These are phyloP conservation scores for Nasua narica DNA, from an alignment of 2,797 vertebrate genomes.

Conservation along the genomic window DNA sequence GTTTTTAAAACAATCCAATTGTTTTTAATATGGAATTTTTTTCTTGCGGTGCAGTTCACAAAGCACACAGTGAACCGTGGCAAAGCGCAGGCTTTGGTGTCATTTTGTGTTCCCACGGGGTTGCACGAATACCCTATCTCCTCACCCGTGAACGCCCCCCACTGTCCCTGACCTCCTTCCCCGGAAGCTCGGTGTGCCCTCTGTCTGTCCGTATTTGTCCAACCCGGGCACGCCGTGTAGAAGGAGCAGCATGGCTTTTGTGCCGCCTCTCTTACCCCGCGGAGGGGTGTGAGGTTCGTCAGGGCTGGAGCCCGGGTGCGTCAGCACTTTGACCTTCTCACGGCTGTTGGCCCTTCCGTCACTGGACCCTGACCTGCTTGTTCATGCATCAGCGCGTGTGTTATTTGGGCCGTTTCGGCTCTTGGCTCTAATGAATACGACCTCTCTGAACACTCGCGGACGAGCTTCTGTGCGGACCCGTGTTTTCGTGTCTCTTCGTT, in stretches of 20 bases:
- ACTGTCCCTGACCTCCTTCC: background rate
- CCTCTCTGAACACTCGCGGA: background rate
- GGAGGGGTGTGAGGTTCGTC: background rate
- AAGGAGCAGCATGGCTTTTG: background rate
- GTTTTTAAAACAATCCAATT: background rate
- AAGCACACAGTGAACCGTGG: too few species aligned
- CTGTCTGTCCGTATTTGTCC: background rate
- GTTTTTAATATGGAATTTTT: background rate
- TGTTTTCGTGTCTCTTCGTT: background rate
- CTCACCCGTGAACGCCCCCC: background rate
- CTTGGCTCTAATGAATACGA: background rate
- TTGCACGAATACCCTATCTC: too few species aligned
- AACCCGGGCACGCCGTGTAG: fast-evolving
- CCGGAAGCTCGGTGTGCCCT: background rate
- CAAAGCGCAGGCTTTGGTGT: background rate
- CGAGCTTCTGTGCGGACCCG: background rate
- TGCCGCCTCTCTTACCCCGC: background rate
- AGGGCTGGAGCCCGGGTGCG: background rate
- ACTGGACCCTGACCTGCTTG: too few species aligned
- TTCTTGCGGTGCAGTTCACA: background rate
- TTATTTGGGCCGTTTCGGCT: background rate
- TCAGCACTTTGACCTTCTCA: background rate
- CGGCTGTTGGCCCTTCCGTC: too few species aligned
- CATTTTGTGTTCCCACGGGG: too few species aligned
- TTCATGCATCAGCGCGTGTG: background rate